phyloP scores from a whole-genome alignment of 2,888 invertebrate genomes.

The Lasiommata megera region DNA sequence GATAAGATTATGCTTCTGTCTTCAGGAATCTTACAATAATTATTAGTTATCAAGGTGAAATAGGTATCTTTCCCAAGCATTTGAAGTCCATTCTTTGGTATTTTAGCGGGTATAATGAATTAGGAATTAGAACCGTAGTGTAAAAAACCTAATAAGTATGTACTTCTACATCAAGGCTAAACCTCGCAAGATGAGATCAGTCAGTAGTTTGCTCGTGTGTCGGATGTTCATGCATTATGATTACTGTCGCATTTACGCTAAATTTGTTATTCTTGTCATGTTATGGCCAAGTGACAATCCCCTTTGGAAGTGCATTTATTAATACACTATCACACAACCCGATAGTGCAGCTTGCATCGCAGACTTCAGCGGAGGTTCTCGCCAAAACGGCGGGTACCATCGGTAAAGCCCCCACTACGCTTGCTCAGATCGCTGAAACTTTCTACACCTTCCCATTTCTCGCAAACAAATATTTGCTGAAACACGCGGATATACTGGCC shows the following conservation, averaged over 20 bases:
- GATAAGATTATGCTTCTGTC: too few relatives aligned
- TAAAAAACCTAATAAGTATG: conserved; percentile 5
- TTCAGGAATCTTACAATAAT: too few relatives aligned
- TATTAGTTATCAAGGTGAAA: too few relatives aligned
- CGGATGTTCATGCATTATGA: conserved; percentile 10
- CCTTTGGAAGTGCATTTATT: background rate
- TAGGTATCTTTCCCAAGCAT: too few relatives aligned
- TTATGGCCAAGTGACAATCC: background rate
- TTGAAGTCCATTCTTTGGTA: too few relatives aligned
- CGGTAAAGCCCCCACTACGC: conserved; percentile 35
- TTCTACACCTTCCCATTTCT: conserved; percentile 34
- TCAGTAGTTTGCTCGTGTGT: conserved; percentile 2
- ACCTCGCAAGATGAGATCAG: background rate
- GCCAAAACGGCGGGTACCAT: conserved; percentile 32
- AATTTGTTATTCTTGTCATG: background rate
- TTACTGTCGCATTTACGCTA: background rate
- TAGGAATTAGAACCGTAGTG: conserved; percentile 1
- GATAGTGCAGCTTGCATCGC: conserved; percentile 7
- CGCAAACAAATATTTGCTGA: conserved; percentile 40
- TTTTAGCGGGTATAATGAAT: background rate
- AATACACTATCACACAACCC: conserved; percentile 13
- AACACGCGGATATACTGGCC: conserved; percentile 39
- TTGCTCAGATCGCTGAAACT: conserved; percentile 39
- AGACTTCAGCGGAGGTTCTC: conserved; percentile 32
- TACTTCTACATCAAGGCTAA: conserved; percentile 7